Base-by-base conservation (phyloP, 2,888 invertebrate species). In the Gerris lacustris region DNA sequence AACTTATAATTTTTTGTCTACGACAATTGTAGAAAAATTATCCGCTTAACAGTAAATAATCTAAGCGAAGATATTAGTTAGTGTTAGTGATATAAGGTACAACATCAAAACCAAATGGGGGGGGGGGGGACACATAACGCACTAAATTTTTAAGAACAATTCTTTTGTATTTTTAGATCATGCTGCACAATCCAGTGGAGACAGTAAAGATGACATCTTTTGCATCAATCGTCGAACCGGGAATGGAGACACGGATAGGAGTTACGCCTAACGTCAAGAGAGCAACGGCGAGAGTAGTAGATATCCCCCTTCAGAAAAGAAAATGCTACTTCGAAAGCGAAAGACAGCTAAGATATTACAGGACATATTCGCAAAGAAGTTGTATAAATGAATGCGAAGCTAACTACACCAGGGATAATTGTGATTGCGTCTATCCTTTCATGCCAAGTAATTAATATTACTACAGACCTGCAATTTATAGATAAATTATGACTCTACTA, bases 311-410 rank as follows among this genome's bases (percentile, higher is more conserved):
- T 18, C 80, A 81, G 6, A 75, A 77, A 72, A 73, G 77, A 6
- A 75, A 76, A 70, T 77, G 92, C 76, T 84, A 88, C 66, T 92
- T 92, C 79, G 86, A 88, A 0, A 84, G 85, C 67, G 92, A 92
- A 80, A 86, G 87, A 67, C 83, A 85, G 70, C 80, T 92, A 69
- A 82, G 84, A 7, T 92, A 88, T 78, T 92, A 79, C 82, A 86
- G 88, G 77, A 88, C 89, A 0, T 92, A 92, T 80, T 90, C 91
- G 0, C 86, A 90, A 76, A 86, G 86, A 76, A 92, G 91, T 79
- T 92, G 92, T 77, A 85, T 88, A 78, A 84, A 90, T 79, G 92
- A 92, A 80, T 92, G 91, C 79, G 89, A 90, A 80, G 88, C 91
- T 0, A 86, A 86, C 76, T 85, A 84, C 69, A 87, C 90, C 74